These are phyloP conservation scores for Axea sp. DNA, from an alignment of 2,888 invertebrate genomes.

Conservation along the genomic window DNA sequence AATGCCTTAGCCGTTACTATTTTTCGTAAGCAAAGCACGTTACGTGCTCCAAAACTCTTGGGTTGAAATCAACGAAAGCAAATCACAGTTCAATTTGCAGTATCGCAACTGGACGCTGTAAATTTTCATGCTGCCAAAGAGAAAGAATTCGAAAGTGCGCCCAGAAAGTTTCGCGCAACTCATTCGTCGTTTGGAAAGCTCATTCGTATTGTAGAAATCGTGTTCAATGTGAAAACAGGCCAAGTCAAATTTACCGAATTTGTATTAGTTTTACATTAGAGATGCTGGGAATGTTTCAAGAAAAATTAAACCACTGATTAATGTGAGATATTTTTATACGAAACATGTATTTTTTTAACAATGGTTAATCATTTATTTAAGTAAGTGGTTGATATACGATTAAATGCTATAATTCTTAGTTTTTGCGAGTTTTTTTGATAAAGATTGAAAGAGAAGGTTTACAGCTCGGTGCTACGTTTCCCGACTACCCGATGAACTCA, in stretches of 20 bases:
- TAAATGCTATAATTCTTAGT: constrained; percentile 3
- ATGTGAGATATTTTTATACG: constrained; percentile 28
- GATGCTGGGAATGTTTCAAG: constrained; percentile 35
- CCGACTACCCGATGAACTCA: too few species aligned
- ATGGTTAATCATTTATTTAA: constrained; percentile 15
- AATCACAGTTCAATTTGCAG: constrained; percentile 60
- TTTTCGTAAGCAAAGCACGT: constrained; percentile 54
- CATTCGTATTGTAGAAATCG: constrained; percentile 54
- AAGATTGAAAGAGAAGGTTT: too few species aligned
- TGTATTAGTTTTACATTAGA: constrained; percentile 56
- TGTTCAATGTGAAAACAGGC: constrained; percentile 47
- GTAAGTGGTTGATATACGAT: constrained; percentile 2
- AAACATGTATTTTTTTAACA: constrained; percentile 18
- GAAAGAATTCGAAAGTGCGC: constrained; percentile 44
- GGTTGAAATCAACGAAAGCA: constrained; percentile 48
- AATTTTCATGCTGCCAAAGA: constrained; percentile 51
- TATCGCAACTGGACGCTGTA: constrained; percentile 41
- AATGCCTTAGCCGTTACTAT: constrained; percentile 23
- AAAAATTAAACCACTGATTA: constrained; percentile 37
- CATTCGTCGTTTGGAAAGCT: constrained; percentile 37
- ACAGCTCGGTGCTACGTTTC: too few species aligned
- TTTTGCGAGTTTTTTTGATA: too few species aligned
- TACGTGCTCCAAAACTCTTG: constrained; percentile 40
- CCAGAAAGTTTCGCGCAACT: constrained; percentile 39
- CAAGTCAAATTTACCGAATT: constrained; percentile 45